Percentiles rank a stretch among this genome's conserved stretches.
These are phyloP conservation scores for Diglossa cyanea DNA, from an alignment of 2,797 vertebrate species.

Conservation along the genomic window DNA sequence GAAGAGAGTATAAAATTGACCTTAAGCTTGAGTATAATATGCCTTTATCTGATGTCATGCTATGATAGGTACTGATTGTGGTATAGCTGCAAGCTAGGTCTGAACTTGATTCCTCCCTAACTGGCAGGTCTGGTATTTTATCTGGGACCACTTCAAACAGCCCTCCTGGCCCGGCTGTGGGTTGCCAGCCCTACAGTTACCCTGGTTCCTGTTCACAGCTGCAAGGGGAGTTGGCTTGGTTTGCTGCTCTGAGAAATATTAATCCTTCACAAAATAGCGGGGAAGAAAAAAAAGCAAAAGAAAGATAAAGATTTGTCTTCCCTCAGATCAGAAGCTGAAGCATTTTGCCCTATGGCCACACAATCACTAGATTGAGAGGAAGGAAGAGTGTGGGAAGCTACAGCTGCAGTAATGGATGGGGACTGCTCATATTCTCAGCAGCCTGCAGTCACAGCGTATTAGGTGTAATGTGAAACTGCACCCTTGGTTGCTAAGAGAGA, in stretches of 20 bases:
- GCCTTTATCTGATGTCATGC: constrained; percentile 20
- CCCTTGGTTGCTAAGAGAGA: constrained; percentile 51
- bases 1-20: not conserved
- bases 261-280: not conserved
- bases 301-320: not conserved
- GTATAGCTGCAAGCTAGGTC: not conserved
- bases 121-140: constrained; percentile 3
- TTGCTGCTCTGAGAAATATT: not conserved
- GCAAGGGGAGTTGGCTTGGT: not conserved
- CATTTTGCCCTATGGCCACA: not conserved
- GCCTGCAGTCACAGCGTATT: constrained; percentile 30
- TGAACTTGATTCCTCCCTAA: constrained; percentile 6
- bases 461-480: constrained; percentile 45
- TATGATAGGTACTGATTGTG: not conserved
- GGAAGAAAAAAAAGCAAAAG: not conserved
- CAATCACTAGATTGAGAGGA: not conserved
- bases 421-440: constrained; percentile 31
- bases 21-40: not conserved
- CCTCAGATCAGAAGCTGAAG: not conserved
- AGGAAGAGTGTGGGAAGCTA: constrained; percentile 49
- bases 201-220: not conserved
- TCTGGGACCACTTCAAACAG: constrained; percentile 26
- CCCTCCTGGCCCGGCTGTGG: not conserved
- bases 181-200: not conserved
- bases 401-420: constrained; percentile 7